phyloP scores from a whole-genome alignment of 1,140 invertebrate genomes.

The Grapholita molesta region DNA sequence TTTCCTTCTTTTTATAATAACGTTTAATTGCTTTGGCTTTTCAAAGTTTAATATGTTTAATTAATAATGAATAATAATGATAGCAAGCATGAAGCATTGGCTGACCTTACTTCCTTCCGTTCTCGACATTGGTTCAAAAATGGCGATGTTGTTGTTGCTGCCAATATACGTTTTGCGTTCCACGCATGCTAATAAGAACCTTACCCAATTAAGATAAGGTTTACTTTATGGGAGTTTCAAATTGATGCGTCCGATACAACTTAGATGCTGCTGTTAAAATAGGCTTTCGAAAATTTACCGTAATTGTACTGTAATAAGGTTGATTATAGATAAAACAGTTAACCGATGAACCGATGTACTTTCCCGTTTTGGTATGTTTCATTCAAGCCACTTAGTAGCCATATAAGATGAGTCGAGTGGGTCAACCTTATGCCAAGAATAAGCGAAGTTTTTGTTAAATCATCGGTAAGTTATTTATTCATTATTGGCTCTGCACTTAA shows the following conservation, averaged over 20 bases:
- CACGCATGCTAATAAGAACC: not conserved
- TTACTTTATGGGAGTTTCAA: not conserved
- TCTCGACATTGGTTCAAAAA: slow-evolving; percentile 39
- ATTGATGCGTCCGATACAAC: not conserved
- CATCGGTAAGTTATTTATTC: not conserved
- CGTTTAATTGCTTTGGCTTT: not conserved
- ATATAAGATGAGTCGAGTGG: slow-evolving; percentile 5
- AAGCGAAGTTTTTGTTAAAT: not conserved
- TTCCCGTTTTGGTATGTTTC: not conserved
- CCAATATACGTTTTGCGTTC: not conserved
- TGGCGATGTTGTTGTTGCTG: slow-evolving; percentile 40
- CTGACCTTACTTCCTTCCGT: slow-evolving; percentile 57
- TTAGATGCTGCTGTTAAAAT: not conserved
- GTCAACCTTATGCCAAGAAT: not conserved
- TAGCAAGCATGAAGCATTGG: slow-evolving; percentile 6
- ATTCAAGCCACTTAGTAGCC: not conserved
- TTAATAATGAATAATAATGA: slow-evolving; percentile 16
- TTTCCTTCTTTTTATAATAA: not conserved
- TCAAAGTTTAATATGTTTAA: slow-evolving; percentile 4
- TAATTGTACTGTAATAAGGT: not conserved
- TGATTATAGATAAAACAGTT: not conserved
- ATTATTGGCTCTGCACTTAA: not conserved
- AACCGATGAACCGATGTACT: not conserved
- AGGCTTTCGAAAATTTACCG: not conserved
- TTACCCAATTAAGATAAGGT: not conserved